Conservation (phyloP, 1,140 invertebrate genomes). For the Metaphire vulgaris region DNA sequence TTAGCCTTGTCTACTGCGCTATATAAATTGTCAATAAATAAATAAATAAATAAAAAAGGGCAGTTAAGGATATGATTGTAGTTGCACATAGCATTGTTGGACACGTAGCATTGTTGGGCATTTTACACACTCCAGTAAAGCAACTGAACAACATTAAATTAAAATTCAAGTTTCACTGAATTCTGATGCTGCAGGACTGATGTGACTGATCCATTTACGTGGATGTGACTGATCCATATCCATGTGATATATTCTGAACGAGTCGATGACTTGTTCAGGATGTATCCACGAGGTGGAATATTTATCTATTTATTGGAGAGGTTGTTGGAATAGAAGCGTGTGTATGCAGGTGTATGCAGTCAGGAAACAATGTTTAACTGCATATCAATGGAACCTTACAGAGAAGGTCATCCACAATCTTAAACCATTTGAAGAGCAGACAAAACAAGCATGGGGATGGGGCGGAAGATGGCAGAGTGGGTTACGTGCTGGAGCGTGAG, state of each 20-base stretch:
- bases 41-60: no score
- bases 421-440: neutral
- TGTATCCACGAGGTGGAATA: slow-evolving; percentile 33
- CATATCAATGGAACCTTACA: neutral
- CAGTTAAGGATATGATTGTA: neutral
- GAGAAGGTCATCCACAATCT: neutral
- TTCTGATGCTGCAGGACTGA: neutral
- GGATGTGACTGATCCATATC: no score
- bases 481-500: no score
- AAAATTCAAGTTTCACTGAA: no score
- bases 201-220: neutral
- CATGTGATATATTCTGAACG: no score
- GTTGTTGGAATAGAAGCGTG: slow-evolving; percentile 30
- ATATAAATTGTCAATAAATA: no score
- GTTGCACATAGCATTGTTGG: no score
- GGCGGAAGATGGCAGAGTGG: no score
- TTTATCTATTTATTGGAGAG: slow-evolving; percentile 32
- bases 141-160: neutral
- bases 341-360: neutral
- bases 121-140: neutral
- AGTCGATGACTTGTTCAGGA: slow-evolving; percentile 31
- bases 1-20: no score
- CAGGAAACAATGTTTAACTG: neutral
- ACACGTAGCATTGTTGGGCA: slow-evolving; percentile 2
- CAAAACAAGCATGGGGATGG: neutral